A percentile compares a stretch with the other conserved stretches of the same genome.
These are phyloP conservation scores for Agrotis ipsilon DNA, from an alignment of 2,888 invertebrate species.

Conservation along the genomic window DNA sequence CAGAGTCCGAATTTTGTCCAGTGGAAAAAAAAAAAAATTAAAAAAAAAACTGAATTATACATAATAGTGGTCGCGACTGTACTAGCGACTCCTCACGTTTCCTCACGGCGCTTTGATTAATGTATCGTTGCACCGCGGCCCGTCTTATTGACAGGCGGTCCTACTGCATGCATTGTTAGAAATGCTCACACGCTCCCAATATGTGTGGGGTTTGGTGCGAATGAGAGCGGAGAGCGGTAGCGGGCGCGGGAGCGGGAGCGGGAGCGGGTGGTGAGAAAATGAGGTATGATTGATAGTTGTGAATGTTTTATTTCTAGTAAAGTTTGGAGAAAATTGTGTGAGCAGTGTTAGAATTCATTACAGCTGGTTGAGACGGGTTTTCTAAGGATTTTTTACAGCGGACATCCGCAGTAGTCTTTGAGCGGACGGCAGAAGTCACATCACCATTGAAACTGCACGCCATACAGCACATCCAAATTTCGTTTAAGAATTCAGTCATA, in stretches of 20 bases:
- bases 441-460: too few species aligned
- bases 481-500: too few species aligned
- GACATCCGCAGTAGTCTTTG: too few species aligned
- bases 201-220: conserved; percentile 20
- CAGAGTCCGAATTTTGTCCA: too few species aligned
- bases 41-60: not conserved
- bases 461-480: too few species aligned
- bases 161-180: conserved; percentile 66
- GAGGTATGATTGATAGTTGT: too few species aligned
- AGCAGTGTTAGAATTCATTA: too few species aligned
- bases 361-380: too few species aligned
- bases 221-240: conserved; percentile 9
- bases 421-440: too few species aligned
- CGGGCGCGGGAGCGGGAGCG: not conserved
- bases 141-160: conserved; percentile 65
- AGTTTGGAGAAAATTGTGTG: too few species aligned
- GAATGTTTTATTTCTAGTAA: too few species aligned
- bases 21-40: not conserved
- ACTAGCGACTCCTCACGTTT: conserved; percentile 42
- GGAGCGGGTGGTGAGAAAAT: not conserved
- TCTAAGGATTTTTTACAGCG: too few species aligned
- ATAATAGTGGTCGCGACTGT: not conserved
- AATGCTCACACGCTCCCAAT: conserved; percentile 66
- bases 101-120: conserved; percentile 64
- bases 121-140: conserved; percentile 59